Conservation (phyloP, 2,797 vertebrate genomes). For the Pantherophis vulpinus region DNA sequence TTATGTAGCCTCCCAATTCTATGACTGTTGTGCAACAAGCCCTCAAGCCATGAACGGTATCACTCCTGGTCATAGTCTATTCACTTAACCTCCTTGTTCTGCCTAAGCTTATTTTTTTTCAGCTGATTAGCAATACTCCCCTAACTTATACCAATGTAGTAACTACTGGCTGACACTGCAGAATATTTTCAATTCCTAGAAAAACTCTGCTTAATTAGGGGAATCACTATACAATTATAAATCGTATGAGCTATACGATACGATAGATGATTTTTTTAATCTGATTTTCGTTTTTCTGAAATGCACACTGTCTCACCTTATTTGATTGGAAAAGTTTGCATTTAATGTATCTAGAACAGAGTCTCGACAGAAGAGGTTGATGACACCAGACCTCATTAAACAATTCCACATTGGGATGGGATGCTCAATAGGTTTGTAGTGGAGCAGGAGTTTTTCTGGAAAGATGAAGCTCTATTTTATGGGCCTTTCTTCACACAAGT, state of each 20-base stretch:
- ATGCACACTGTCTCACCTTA: neutral
- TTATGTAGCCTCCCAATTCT: neutral
- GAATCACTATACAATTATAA: neutral
- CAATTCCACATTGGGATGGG: neutral
- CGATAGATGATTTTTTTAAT: neutral
- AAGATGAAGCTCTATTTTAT: neutral
- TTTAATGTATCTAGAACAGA: neutral
- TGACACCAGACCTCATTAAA: neutral
- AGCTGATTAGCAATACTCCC: neutral
- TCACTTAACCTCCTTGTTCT: neutral
- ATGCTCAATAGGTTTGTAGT: too few species aligned
- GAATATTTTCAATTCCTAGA: neutral
- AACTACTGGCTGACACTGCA: neutral
- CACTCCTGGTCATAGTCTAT: neutral
- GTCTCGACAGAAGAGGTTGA: neutral
- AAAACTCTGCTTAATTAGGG: neutral
- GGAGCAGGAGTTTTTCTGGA: neutral
- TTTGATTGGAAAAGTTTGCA: neutral
- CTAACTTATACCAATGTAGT: neutral
- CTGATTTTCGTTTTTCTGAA: neutral
- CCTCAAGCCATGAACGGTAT: neutral
- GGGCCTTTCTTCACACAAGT: neutral
- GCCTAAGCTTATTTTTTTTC: neutral
- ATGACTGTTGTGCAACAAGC: neutral
- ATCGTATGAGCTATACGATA: neutral